Percentiles rank a stretch among this genome's conserved stretches.
Evolutionary conservation across 2,888 invertebrate species (phyloP).

Genomic region (Stenoptilia bipunctidactyla): DNA sequence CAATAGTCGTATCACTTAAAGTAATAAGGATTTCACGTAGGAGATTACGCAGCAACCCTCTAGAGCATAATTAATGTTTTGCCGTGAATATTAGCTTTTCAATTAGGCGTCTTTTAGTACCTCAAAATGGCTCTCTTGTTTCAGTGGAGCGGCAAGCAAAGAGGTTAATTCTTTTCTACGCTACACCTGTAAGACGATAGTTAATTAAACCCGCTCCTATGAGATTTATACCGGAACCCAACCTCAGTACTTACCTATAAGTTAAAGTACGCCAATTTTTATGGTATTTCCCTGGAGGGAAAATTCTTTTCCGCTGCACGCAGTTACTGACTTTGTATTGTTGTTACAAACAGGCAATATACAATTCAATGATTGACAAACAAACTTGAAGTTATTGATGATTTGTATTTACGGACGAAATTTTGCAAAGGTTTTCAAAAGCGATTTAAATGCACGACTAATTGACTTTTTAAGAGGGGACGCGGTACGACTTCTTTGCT

Average conservation of each 20-base stretch:
- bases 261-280: not conserved
- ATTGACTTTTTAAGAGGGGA: not conserved
- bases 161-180: slow-evolving; percentile 42
- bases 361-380: no score
- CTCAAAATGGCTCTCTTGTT: slow-evolving; percentile 50
- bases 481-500: slow-evolving; percentile 1
- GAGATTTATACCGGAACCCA: slow-evolving; percentile 35
- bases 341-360: no score
- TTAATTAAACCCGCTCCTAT: slow-evolving; percentile 53
- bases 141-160: slow-evolving; percentile 11
- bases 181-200: slow-evolving; percentile 44
- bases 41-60: slow-evolving; percentile 29
- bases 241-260: slow-evolving; percentile 3
- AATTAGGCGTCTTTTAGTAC: slow-evolving; percentile 62
- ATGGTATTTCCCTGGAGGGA: no score
- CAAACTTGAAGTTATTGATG: no score
- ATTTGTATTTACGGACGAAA: not conserved
- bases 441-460: not conserved
- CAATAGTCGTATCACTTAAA: slow-evolving; percentile 7
- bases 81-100: slow-evolving; percentile 65
- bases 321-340: no score
- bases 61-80: slow-evolving; percentile 61
- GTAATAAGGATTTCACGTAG: slow-evolving; percentile 9
- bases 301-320: no score
- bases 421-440: not conserved